Evolutionary conservation across 1,140 invertebrate genomes (phyloP).

Genomic region (Bradynema listronoti): DNA sequence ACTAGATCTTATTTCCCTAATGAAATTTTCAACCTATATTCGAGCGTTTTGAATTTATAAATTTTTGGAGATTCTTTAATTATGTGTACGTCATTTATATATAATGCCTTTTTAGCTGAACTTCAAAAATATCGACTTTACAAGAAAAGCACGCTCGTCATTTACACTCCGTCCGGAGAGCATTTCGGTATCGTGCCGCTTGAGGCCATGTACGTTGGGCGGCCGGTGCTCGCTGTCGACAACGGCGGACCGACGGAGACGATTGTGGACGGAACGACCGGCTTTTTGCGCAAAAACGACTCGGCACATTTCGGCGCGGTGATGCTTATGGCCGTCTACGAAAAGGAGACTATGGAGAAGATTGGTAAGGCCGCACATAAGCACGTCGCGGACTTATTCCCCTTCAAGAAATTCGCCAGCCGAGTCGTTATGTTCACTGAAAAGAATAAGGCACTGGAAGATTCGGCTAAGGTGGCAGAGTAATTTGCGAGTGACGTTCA

Average conservation of each 20-base stretch:
- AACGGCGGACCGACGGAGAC: constrained; percentile 90
- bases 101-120: too few species aligned
- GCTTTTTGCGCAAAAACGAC: constrained; percentile 69
- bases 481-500: too few species aligned
- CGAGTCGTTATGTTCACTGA: too few species aligned
- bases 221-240: constrained; percentile 79
- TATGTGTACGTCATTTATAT: not conserved
- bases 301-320: constrained; percentile 70
- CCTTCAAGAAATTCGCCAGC: constrained; percentile 63
- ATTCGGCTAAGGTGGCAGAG: too few species aligned
- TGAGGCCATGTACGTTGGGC: constrained; percentile 88
- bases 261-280: constrained; percentile 75
- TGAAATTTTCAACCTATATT: too few species aligned
- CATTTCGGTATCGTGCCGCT: constrained; percentile 99
- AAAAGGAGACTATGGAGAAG: constrained; percentile 61
- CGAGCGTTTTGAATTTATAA: too few species aligned
- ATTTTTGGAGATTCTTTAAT: not conserved
- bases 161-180: constrained; percentile 93
- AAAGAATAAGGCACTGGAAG: too few species aligned
- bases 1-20: too few species aligned
- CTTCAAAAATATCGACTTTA: too few species aligned
- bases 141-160: constrained; percentile 67
- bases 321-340: constrained; percentile 63
- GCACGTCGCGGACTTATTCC: constrained; percentile 71
- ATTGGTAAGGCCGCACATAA: constrained; percentile 69